Percentiles rank a stretch among this genome's conserved stretches.
These are phyloP conservation scores for Oikopleura vanhoeffeni DNA, from an alignment of 23 tunicate species.

Conservation along the genomic window DNA sequence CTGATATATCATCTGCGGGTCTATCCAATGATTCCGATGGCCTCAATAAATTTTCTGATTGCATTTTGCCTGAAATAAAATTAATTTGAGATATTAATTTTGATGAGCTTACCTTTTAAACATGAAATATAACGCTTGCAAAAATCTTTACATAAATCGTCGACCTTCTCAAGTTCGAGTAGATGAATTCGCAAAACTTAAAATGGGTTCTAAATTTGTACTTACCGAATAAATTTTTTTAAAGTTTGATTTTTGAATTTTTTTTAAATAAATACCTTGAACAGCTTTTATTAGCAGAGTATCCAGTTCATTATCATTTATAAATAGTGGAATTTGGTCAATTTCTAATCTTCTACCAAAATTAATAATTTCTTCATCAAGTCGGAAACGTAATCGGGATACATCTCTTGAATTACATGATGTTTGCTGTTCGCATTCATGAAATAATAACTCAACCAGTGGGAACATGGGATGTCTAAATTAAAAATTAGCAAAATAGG, in stretches of 20 bases:
- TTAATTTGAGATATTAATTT: too few relatives aligned
- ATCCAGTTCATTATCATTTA: slow-evolving; percentile 74
- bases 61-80: slow-evolving; percentile 48
- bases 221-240: slow-evolving; percentile 19
- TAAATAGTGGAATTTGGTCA: slow-evolving; percentile 33
- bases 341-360: slow-evolving; percentile 44
- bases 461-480: slow-evolving; percentile 75
- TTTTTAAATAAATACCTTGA: too few relatives aligned
- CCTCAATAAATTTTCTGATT: slow-evolving; percentile 70
- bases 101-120: slow-evolving; percentile 40
- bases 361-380: slow-evolving; percentile 16
- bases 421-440: slow-evolving; percentile 91
- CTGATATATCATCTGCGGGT: background rate
- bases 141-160: slow-evolving; percentile 84
- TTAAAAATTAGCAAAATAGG: too few relatives aligned
- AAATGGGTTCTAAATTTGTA: slow-evolving; percentile 77
- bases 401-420: background rate
- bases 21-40: background rate
- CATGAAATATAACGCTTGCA: slow-evolving; percentile 89
- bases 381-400: background rate
- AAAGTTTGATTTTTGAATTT: too few relatives aligned
- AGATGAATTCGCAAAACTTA: slow-evolving; percentile 83
- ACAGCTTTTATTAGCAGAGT: slow-evolving; percentile 22
- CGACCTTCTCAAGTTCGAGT: slow-evolving; percentile 68
- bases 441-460: slow-evolving; percentile 66